These are phyloP conservation scores for Sinosuthora webbiana DNA, from an alignment of 2,113 vertebrate genomes.

Conservation along the genomic window DNA sequence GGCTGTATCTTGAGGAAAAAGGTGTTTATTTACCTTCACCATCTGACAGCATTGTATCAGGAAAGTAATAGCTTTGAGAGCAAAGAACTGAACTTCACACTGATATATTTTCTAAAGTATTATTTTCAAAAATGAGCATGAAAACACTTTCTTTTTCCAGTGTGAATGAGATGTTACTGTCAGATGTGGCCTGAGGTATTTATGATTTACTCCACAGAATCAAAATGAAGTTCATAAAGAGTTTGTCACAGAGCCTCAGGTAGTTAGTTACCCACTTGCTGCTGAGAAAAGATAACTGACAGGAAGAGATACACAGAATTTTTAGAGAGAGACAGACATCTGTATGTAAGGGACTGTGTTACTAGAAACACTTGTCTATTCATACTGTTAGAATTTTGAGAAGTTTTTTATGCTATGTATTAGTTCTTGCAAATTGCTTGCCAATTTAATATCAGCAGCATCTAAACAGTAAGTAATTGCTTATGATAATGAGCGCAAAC, in stretches of 20 bases:
- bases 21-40: neutral
- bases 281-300: neutral
- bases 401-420: slow-evolving; percentile 68
- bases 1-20: neutral
- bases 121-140: slow-evolving; percentile 44
- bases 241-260: neutral
- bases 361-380: slow-evolving; percentile 41
- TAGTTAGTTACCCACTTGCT: neutral
- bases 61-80: slow-evolving; percentile 7
- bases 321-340: neutral
- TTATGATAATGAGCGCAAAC: slow-evolving; percentile 84
- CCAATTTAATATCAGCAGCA: slow-evolving; percentile 77
- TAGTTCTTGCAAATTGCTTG: slow-evolving; percentile 80
- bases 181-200: neutral
- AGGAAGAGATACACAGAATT: neutral
- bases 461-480: slow-evolving; percentile 85
- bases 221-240: slow-evolving; percentile 12
- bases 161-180: neutral
- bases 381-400: slow-evolving; percentile 46
- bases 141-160: neutral
- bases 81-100: slow-evolving; percentile 1
- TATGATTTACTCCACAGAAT: neutral
- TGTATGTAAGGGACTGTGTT: neutral
- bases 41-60: neutral
- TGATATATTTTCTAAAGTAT: neutral